Evolutionary conservation across 2,888 invertebrate genomes (phyloP).

Genomic region (Euspilapteryx auroguttella): DNA sequence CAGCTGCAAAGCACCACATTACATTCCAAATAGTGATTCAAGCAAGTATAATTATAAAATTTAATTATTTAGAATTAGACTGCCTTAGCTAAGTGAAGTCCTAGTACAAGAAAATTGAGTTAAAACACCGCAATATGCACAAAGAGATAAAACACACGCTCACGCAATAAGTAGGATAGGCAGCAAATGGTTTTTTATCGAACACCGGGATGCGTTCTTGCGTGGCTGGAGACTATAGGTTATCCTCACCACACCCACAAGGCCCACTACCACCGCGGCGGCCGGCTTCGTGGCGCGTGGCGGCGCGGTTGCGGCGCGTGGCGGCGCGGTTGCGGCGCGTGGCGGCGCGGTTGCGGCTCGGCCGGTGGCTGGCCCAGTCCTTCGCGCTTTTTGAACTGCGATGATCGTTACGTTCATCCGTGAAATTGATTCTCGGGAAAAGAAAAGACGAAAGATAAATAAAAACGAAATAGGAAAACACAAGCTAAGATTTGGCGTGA

Average conservation of each 20-base stretch:
- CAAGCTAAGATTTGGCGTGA: conserved; percentile 63
- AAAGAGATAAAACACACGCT: conserved; percentile 51
- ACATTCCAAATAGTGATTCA: conserved; percentile 4
- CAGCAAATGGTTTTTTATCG: conserved; percentile 53
- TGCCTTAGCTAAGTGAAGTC: no score
- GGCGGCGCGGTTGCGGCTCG: no score
- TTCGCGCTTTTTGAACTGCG: conserved; percentile 51
- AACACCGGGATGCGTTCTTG: conserved; percentile 36
- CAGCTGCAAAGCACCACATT: conserved; percentile 15
- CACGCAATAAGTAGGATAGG: conserved; percentile 48
- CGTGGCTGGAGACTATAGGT: no score
- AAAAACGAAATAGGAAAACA: conserved; percentile 62
- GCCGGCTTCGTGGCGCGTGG: conserved; percentile 18
- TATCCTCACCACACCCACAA: no score
- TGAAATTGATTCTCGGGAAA: conserved; percentile 60
- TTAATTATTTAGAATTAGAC: no score
- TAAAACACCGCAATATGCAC: conserved; percentile 33
- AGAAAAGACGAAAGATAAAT: conserved; percentile 61
- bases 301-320: no score
- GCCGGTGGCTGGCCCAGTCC: conserved; percentile 15
- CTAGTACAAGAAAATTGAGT: conserved; percentile 49
- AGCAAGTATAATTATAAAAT: no score
- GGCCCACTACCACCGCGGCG: background rate
- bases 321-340: no score
- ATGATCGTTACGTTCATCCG: conserved; percentile 60